Percentiles rank a stretch among this genome's conserved stretches.
Evolutionary conservation across 2,797 vertebrate species (phyloP).

Genomic region (Cossypha niveicapilla): DNA sequence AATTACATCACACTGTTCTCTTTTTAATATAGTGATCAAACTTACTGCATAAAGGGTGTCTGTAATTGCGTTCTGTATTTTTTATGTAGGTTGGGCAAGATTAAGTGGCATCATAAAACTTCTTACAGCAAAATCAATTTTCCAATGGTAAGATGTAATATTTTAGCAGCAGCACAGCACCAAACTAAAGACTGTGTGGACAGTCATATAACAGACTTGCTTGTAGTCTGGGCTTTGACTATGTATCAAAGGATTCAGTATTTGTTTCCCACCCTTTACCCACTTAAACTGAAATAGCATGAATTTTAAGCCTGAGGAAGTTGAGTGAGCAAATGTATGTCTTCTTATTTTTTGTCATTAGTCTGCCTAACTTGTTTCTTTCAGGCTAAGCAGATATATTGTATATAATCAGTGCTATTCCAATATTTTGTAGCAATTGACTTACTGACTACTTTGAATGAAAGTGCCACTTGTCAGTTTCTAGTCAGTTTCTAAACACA

Average conservation of each 20-base stretch:
- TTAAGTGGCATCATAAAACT: slow-evolving; percentile 64
- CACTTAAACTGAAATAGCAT: slow-evolving; percentile 21
- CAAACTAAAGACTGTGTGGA: slow-evolving; percentile 25
- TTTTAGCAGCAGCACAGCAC: slow-evolving; percentile 45
- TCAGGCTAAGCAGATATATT: background rate
- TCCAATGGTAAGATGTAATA: slow-evolving; percentile 60
- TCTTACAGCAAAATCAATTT: slow-evolving; percentile 71
- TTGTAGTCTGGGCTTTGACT: background rate
- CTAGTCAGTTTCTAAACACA: background rate
- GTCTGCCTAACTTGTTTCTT: background rate
- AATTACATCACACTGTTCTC: slow-evolving; percentile 39
- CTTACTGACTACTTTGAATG: background rate
- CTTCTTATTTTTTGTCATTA: background rate
- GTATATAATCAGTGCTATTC: background rate
- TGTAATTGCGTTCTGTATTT: slow-evolving; percentile 62
- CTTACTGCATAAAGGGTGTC: slow-evolving; percentile 50
- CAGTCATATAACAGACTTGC: slow-evolving; percentile 22
- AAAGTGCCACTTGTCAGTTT: background rate
- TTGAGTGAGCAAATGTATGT: background rate
- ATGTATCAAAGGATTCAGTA: background rate
- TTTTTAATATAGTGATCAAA: slow-evolving; percentile 69
- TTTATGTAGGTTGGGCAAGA: slow-evolving; percentile 61
- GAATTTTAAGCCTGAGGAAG: slow-evolving; percentile 21
- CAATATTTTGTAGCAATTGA: background rate
- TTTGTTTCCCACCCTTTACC: background rate